Evolutionary conservation across 2,113 vertebrate species (phyloP).

Genomic region (Rhinopomastus cyanomelas): DNA sequence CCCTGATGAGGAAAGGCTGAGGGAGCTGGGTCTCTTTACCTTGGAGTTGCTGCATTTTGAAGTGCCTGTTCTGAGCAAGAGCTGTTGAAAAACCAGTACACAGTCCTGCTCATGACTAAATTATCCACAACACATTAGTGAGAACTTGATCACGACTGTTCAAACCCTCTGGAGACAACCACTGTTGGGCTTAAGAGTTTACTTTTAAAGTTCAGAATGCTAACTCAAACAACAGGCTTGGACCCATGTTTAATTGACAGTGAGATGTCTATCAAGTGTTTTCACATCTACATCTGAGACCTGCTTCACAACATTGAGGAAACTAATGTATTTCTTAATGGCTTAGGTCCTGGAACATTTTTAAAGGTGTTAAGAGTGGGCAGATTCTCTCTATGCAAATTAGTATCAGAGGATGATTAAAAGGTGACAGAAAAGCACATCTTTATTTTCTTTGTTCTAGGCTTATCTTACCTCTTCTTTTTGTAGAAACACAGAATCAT

Average conservation of each 20-base stretch:
- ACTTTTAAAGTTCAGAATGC: not conserved
- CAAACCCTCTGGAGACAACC: not conserved
- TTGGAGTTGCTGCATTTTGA: not conserved
- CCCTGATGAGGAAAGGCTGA: too few species aligned
- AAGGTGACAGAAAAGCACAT: not conserved
- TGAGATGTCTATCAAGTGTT: not conserved
- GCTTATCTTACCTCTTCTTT: not conserved
- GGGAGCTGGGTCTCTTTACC: too few species aligned
- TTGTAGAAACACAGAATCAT: not conserved
- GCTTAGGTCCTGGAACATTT: not conserved
- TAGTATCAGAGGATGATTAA: not conserved
- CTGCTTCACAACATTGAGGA: not conserved
- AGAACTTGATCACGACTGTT: not conserved
- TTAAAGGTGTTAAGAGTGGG: not conserved
- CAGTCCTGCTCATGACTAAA: not conserved
- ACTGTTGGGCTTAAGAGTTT: not conserved
- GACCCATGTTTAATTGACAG: not conserved
- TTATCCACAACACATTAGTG: not conserved
- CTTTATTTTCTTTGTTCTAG: not conserved
- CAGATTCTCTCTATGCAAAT: not conserved
- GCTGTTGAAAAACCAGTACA: not conserved
- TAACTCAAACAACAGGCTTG: not conserved
- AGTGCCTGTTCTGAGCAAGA: not conserved
- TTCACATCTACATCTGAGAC: not conserved
- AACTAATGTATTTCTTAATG: not conserved